Conservation (phyloP, 2,888 invertebrate genomes). For the Chymomyza amoena region DNA sequence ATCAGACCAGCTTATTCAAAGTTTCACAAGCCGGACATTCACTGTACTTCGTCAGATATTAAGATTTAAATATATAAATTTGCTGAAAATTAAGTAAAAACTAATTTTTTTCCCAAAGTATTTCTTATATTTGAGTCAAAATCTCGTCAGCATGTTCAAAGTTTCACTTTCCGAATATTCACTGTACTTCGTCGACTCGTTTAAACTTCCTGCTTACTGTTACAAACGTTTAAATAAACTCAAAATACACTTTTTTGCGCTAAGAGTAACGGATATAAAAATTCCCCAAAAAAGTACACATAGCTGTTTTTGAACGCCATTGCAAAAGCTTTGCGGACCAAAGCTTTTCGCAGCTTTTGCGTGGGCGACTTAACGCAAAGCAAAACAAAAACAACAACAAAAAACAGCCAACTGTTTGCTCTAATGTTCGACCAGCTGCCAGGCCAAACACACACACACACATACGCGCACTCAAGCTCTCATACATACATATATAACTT, state of each 20-base stretch:
- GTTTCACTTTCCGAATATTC: too few species aligned
- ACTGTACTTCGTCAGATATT: too few species aligned
- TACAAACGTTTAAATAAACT: not conserved
- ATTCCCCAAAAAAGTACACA: not conserved
- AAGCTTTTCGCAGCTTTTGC: conserved; percentile 51
- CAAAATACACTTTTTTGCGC: not conserved
- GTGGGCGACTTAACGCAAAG: conserved; percentile 59
- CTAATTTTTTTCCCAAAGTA: too few species aligned
- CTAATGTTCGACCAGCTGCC: conserved; percentile 59
- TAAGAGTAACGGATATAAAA: not conserved
- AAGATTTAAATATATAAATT: too few species aligned
- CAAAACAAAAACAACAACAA: conserved; percentile 29
- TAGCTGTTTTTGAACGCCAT: not conserved
- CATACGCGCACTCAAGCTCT: not conserved
- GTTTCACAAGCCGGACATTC: too few species aligned
- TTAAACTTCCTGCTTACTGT: too few species aligned
- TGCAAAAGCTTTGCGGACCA: conserved; percentile 39
- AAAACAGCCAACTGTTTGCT: conserved; percentile 64
- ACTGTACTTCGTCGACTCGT: too few species aligned
- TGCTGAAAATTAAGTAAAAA: too few species aligned
- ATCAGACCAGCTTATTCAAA: too few species aligned
- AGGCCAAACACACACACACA: not conserved
- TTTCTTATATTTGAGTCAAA: too few species aligned
- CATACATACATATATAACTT: conserved; percentile 33
- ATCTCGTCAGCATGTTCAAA: too few species aligned